Base-by-base conservation (phyloP, 2,797 vertebrate genomes). In the Coreius guichenoti region DNA sequence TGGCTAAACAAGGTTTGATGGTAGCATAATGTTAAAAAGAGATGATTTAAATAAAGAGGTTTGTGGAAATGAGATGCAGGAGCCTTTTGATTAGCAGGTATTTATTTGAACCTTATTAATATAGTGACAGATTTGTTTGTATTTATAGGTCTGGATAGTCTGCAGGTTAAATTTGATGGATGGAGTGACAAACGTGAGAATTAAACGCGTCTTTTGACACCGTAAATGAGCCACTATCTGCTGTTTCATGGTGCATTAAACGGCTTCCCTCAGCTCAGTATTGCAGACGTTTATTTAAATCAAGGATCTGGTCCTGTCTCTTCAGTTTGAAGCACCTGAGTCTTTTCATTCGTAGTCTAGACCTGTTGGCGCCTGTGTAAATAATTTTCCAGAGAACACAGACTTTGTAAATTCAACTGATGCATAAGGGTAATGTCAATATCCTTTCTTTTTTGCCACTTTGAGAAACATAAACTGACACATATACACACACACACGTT, bases 31-130 rank as follows among this genome's bases (percentile, higher is more conserved):
- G 80, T 89, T 88, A 88, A 91, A 90, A 67, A 33, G n/a, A 81
- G 68, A 81, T 68, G 33, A 74, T 92, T 92, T 93, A 84, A 84
- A 86, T 89, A 85, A 88, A 90, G 86, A 47, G 63, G n/a, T 82
- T 54, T 86, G 84, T 85, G 43, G 67, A 83, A 84, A 87, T 69
- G 80, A 84, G 81, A 87, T 82, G 21, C 45, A 83, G 81, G 83
- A 90, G 87, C 84, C 91, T 84, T 92, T 92, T 91, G 88, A 91
- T 91, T 93, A 90, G 89, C 91, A 91, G 88, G 90, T 93, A 93
- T 94, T 95, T 95, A 95, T 95, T 95, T 92, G 88, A 93, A 92
- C 86, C 74, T 89, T 88, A 85, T 89, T 63, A 88, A 76, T 56
- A 49, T 74, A 89, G 89, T 92, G 91, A 90, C 88, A 90, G 89